These are phyloP conservation scores for Eumacrocentrus americanus DNA, from an alignment of 2,888 invertebrate genomes.

Conservation along the genomic window DNA sequence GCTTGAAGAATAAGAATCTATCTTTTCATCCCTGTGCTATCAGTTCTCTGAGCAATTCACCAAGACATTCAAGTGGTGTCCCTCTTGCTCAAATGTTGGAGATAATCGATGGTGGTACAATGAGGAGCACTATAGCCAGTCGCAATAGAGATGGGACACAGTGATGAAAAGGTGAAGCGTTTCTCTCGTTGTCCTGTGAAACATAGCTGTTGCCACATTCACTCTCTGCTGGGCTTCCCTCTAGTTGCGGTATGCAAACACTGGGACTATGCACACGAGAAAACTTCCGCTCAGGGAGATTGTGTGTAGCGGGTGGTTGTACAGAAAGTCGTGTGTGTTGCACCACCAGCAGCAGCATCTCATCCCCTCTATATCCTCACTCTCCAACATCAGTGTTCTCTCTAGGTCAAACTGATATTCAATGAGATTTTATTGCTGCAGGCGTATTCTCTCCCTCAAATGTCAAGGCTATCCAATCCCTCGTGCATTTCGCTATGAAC, in stretches of 20 bases:
- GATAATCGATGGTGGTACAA: too few species aligned
- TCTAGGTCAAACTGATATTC: conserved; percentile 48
- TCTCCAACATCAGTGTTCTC: conserved; percentile 30
- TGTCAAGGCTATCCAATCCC: conserved; percentile 38
- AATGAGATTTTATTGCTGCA: conserved; percentile 44
- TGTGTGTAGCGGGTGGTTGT: conserved; percentile 26
- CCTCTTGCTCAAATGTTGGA: too few species aligned
- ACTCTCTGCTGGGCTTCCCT: neutral
- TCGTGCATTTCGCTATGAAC: conserved; percentile 2
- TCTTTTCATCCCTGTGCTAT: too few species aligned
- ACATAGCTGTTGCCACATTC: neutral
- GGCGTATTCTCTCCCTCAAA: conserved; percentile 36
- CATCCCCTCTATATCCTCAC: conserved; percentile 11
- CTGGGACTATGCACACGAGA: conserved; percentile 28
- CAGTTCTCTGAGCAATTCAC: too few species aligned
- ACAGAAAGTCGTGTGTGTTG: conserved; percentile 26
- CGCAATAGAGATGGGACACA: too few species aligned
- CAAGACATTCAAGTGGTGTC: too few species aligned
- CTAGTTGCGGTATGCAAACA: conserved; percentile 22
- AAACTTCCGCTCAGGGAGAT: conserved; percentile 31
- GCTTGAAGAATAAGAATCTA: too few species aligned
- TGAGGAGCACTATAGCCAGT: too few species aligned
- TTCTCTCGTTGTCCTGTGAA: too few species aligned
- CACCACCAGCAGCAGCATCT: neutral
- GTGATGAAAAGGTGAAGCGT: too few species aligned